These are phyloP conservation scores for Caerostris darwini DNA, from an alignment of 1,140 invertebrate species.

Conservation along the genomic window DNA sequence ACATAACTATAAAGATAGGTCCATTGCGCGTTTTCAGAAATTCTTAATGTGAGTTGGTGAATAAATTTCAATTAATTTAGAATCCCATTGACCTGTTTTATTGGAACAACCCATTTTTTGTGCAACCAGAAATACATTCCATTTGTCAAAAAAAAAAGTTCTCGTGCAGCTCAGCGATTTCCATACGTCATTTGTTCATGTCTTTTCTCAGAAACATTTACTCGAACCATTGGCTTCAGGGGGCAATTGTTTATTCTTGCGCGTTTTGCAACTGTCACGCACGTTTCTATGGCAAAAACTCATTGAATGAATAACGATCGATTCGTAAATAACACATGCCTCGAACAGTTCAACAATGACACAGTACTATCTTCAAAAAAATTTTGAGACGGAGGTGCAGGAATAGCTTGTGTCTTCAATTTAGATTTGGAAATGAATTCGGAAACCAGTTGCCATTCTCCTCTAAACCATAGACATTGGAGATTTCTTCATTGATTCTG, in stretches of 20 bases:
- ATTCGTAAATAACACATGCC: constrained; percentile 45
- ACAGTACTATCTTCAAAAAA: background rate
- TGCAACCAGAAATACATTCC: background rate
- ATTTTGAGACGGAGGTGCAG: background rate
- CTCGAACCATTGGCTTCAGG: background rate
- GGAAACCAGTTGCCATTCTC: background rate
- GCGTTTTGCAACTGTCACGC: constrained; percentile 39
- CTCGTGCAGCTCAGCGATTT: constrained; percentile 4
- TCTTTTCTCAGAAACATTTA: background rate
- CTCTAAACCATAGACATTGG: no score
- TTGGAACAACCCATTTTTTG: background rate
- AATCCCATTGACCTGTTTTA: background rate
- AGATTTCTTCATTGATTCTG: no score
- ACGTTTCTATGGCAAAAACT: constrained; percentile 74
- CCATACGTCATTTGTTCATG: background rate
- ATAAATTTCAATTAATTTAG: background rate
- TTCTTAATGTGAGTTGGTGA: no score
- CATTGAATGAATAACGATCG: constrained; percentile 61
- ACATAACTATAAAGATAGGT: no score
- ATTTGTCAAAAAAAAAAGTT: background rate
- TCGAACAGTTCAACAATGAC: constrained; percentile 6
- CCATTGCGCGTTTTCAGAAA: no score
- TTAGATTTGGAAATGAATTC: background rate
- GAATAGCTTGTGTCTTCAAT: background rate
- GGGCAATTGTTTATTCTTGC: constrained; percentile 60